A percentile compares a stretch with the other conserved stretches of the same genome.
These are phyloP conservation scores for Drosophila demipolita DNA, from an alignment of 2,888 invertebrate species.

Conservation along the genomic window DNA sequence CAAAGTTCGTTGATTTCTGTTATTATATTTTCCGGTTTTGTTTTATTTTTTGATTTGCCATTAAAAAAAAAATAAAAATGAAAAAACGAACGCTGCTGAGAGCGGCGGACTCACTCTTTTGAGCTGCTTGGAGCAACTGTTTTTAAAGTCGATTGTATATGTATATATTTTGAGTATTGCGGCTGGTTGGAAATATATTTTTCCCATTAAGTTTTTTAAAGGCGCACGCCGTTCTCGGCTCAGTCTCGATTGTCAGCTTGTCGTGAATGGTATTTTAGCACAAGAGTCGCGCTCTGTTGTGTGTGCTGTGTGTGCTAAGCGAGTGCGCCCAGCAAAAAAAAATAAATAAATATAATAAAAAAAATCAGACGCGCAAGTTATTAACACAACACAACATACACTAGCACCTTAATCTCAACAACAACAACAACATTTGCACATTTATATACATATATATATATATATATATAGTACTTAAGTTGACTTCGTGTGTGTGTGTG, in stretches of 20 bases:
- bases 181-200: constrained; percentile 69
- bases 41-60: constrained; percentile 77
- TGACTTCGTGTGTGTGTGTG: constrained; percentile 21
- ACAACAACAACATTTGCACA: constrained; percentile 52
- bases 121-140: constrained; percentile 65
- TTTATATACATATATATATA: constrained; percentile 44
- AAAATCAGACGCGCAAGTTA: constrained; percentile 51
- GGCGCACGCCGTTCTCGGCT: constrained; percentile 81
- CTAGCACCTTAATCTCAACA: constrained; percentile 27
- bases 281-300: constrained; percentile 57
- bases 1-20: constrained; percentile 32
- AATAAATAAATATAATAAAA: background rate
- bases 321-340: background rate
- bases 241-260: constrained; percentile 84
- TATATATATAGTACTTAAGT: constrained; percentile 52
- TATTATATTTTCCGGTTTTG: constrained; percentile 69
- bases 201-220: constrained; percentile 81
- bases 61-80: constrained; percentile 49
- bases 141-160: constrained; percentile 54
- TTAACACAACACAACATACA: constrained; percentile 48
- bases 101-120: constrained; percentile 57
- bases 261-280: constrained; percentile 83
- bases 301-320: constrained; percentile 2
- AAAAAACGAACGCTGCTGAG: constrained; percentile 54
- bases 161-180: constrained; percentile 56